phyloP scores from a whole-genome alignment of 2,888 invertebrate species.

The Nezara viridula region DNA sequence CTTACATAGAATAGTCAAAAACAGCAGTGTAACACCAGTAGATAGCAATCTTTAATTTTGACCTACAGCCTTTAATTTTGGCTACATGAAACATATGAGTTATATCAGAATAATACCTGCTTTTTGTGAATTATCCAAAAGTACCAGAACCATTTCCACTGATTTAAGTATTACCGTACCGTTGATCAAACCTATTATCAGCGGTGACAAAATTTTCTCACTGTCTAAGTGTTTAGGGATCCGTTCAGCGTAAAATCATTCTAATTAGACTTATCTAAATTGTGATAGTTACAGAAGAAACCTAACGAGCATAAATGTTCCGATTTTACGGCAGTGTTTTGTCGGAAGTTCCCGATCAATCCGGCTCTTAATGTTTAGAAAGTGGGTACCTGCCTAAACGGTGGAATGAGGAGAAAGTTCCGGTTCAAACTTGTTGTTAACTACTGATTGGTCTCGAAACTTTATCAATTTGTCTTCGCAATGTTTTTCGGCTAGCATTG shows the following conservation, averaged over 20 bases:
- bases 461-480: not conserved
- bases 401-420: not conserved
- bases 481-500: not conserved
- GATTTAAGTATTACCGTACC: no score
- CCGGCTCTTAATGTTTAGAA: conserved; percentile 6
- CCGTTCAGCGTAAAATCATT: not conserved
- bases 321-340: not conserved
- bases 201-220: not conserved
- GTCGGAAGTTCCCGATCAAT: not conserved
- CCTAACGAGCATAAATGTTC: no score
- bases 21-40: no score
- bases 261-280: not conserved
- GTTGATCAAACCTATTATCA: no score
- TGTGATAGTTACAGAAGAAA: not conserved
- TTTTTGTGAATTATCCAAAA: no score
- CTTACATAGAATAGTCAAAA: no score
- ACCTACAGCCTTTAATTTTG: no score
- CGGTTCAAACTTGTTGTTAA: not conserved
- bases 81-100: no score
- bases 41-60: no score
- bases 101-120: no score
- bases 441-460: not conserved
- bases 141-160: no score
- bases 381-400: not conserved
- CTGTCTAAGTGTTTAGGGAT: not conserved